Evolutionary conservation across 2,888 invertebrate genomes (phyloP).

Genomic region (Esperia sulphurella): DNA sequence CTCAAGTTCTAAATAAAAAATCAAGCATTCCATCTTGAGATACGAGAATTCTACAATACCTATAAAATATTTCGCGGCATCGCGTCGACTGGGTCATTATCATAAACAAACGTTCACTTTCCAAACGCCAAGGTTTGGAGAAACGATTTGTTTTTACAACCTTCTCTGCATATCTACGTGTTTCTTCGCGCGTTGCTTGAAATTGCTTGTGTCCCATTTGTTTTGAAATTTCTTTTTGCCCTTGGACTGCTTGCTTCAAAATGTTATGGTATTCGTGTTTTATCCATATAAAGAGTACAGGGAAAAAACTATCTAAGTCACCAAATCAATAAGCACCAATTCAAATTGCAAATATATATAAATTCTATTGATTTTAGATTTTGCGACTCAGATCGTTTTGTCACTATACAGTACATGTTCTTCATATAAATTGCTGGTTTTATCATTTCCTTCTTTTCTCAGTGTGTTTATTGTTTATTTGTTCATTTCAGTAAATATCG

Average conservation of each 20-base stretch:
- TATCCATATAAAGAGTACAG: no score
- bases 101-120: constrained; percentile 31
- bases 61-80: constrained; percentile 22
- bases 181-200: neutral
- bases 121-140: constrained; percentile 17
- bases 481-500: no score
- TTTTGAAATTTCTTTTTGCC: neutral
- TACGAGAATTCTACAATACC: constrained; percentile 16
- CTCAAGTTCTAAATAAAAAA: neutral
- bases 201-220: neutral
- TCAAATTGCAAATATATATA: no score
- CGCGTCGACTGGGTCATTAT: constrained; percentile 15
- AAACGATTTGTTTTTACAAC: constrained; percentile 21
- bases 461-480: no score
- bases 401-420: no score
- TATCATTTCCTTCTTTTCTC: no score
- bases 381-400: no score
- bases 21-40: neutral
- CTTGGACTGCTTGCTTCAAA: neutral
- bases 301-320: no score
- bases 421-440: no score
- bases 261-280: no score
- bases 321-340: no score
- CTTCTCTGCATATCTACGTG: constrained; percentile 13
- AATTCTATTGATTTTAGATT: no score